Conservation (phyloP, 1,140 invertebrate genomes). For the Ips typographus region DNA sequence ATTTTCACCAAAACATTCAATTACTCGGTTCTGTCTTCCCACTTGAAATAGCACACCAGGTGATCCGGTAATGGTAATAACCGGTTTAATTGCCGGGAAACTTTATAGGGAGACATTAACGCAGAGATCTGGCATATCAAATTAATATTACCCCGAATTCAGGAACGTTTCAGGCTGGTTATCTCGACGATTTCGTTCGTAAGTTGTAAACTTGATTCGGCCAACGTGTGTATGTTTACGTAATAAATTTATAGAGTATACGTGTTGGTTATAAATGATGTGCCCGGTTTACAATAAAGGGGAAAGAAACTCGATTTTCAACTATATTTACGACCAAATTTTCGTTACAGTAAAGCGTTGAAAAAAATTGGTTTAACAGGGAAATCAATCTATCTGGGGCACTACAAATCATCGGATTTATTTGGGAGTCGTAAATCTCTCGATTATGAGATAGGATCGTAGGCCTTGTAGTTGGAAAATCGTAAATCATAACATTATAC, state of each 20-base stretch:
- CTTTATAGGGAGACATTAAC: neutral
- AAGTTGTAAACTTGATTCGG: neutral
- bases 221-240: neutral
- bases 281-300: neutral
- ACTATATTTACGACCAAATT: neutral
- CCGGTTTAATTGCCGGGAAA: no score
- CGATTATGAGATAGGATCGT: constrained; percentile 1
- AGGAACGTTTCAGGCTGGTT: neutral
- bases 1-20: no score
- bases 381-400: constrained; percentile 1
- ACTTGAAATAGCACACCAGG: no score
- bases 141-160: neutral
- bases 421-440: neutral
- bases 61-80: no score
- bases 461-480: neutral
- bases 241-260: neutral
- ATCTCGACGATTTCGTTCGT: neutral
- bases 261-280: neutral
- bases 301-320: neutral
- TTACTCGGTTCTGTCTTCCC: no score
- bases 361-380: neutral
- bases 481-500: neutral
- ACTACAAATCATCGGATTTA: constrained; percentile 4
- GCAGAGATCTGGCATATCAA: neutral
- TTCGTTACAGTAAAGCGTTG: neutral